Base-by-base conservation (phyloP, 2,113 vertebrate species). In the Callionymus lyra region DNA sequence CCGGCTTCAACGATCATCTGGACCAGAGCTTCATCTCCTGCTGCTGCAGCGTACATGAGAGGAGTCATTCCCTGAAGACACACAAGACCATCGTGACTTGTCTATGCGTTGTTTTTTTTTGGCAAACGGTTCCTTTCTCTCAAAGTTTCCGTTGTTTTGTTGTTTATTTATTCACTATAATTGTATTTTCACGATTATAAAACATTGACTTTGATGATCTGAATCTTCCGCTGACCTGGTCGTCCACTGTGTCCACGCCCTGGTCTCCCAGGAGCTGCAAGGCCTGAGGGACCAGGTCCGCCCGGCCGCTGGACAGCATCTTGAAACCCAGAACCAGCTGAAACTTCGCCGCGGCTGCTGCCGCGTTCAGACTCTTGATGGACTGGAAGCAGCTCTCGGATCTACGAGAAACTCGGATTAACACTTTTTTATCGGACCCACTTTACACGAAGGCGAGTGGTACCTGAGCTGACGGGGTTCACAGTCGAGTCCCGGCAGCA, bases 21-120 rank as follows among this genome's bases (percentile, higher is more conserved):
- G 12, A 96, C 94, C 87, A 95, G 86, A 6, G 92, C 91, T 63
- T 98, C 94, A 5, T 97, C 93, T 55, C 94, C 93, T 1, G 87
- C 86, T 35, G 90, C 89, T 10, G 93, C 87, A 57, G 94, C 91
- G 0, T 92, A 95, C 93, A 97, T 98, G 8, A 98, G 81, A 0
- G 92, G 91, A 5, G 89, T 93, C 92, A 94, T 87, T 1, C 94
- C 93, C 92, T 98, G 47, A 14, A 61, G n/a, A 16, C 36, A 44
- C 12, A 18, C 10, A 18, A 35, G 47, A 6, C 31, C 19, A 14
- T 27, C 21, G 8, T n/a, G n/a, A n/a, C n/a, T n/a, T n/a, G n/a
- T n/a, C n/a, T n/a, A n/a, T n/a, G n/a, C n/a, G n/a, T n/a, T n/a
- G n/a, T n/a, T n/a, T n/a, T n/a, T 27, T 27, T 4, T 27, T 27